These are phyloP conservation scores for Australoheros facetus DNA, from an alignment of 2,797 vertebrate genomes.

Conservation along the genomic window DNA sequence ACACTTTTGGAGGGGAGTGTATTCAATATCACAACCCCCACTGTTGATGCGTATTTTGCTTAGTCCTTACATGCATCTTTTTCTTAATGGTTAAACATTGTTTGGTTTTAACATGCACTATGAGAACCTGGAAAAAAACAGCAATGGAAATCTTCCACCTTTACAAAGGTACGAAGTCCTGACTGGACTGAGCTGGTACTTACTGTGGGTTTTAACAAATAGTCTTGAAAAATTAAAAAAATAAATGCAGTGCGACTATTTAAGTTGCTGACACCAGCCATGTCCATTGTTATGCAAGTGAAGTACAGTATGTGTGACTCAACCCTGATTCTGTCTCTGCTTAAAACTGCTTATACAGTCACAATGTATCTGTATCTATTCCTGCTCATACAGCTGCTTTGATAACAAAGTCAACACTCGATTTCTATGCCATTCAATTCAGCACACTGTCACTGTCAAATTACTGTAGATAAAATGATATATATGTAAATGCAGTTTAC, in stretches of 20 bases:
- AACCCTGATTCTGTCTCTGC: neutral
- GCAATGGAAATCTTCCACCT: neutral
- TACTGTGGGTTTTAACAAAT: neutral
- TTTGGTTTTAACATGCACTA: too few relatives aligned
- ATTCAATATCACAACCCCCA: neutral
- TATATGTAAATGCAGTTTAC: neutral
- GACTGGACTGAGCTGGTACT: constrained; percentile 16
- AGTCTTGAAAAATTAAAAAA: neutral
- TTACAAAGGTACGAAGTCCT: neutral
- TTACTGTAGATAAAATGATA: neutral
- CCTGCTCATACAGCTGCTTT: neutral
- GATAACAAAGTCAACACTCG: neutral
- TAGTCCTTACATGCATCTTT: too few relatives aligned
- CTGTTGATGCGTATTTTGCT: too few relatives aligned
- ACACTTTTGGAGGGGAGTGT: too few relatives aligned
- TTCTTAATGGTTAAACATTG: neutral
- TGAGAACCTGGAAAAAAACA: neutral
- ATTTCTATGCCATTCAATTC: neutral
- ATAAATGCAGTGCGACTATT: neutral
- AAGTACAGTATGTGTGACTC: neutral
- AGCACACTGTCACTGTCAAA: neutral
- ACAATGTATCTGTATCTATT: neutral
- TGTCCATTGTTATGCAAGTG: neutral
- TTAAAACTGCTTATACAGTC: neutral
- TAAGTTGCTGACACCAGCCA: neutral